Percentiles rank a stretch among this genome's conserved stretches.
Evolutionary conservation across 2,113 vertebrate species (phyloP).

Genomic region (Callopanchax toddi): DNA sequence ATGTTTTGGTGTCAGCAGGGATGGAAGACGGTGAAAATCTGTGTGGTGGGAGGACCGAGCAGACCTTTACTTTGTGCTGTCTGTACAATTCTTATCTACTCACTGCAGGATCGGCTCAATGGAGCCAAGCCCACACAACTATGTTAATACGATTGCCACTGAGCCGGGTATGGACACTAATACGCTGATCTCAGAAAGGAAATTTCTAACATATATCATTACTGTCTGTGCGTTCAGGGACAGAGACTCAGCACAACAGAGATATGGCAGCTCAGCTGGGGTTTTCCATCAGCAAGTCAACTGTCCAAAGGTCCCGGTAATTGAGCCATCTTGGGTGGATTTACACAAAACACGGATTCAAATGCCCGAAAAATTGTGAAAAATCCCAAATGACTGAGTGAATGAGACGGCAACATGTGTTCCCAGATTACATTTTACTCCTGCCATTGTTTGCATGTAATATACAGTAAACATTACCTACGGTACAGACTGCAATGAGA

Average conservation of each 20-base stretch:
- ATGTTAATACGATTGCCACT: slow-evolving; percentile 62
- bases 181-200: slow-evolving; percentile 58
- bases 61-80: slow-evolving; percentile 53
- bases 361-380: not conserved
- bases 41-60: slow-evolving; percentile 42
- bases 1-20: slow-evolving; percentile 58
- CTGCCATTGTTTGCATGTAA: not conserved
- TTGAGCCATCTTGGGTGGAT: slow-evolving; percentile 3
- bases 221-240: slow-evolving; percentile 51
- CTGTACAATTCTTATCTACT: slow-evolving; percentile 76
- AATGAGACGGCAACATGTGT: not conserved
- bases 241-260: slow-evolving; percentile 44
- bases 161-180: slow-evolving; percentile 58
- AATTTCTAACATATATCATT: slow-evolving; percentile 69
- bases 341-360: not conserved
- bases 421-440: not conserved
- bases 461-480: not conserved
- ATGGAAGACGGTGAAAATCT: slow-evolving; percentile 51
- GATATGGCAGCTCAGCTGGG: slow-evolving; percentile 45
- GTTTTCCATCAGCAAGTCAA: slow-evolving; percentile 20
- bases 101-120: slow-evolving; percentile 61
- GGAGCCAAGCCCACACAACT: slow-evolving; percentile 53
- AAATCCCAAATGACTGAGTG: not conserved
- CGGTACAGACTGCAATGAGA: no score
- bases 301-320: slow-evolving; percentile 17